Conservation (phyloP, 2,113 vertebrate genomes). For the Nycticebus coucang region DNA sequence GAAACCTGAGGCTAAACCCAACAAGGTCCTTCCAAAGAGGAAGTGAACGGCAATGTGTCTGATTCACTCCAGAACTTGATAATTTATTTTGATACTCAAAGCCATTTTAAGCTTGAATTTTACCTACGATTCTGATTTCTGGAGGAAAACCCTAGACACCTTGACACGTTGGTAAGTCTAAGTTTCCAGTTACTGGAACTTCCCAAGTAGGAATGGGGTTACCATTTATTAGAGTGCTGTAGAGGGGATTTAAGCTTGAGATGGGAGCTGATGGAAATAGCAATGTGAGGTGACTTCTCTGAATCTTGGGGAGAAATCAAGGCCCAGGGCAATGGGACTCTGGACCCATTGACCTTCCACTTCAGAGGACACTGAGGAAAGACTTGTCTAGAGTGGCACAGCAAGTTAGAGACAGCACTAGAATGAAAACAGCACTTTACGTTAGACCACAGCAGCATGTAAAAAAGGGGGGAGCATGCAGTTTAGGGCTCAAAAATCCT, state of each 20-base stretch:
- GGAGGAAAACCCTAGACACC: neutral
- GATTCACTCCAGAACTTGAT: neutral
- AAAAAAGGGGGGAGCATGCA: no score
- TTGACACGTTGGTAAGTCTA: neutral
- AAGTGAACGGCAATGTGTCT: neutral
- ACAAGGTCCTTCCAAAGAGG: neutral
- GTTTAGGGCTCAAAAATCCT: neutral
- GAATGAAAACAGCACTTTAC: neutral
- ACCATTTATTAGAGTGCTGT: neutral
- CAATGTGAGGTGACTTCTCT: neutral
- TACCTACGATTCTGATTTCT: neutral
- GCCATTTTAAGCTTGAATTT: neutral
- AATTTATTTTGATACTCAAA: neutral
- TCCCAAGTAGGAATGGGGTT: constrained; percentile 6
- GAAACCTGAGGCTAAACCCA: neutral
- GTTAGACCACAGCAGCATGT: no score
- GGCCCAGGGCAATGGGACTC: neutral
- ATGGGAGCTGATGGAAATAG: neutral
- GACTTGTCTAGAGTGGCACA: neutral
- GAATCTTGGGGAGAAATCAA: neutral
- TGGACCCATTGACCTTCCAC: neutral
- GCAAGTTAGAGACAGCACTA: neutral
- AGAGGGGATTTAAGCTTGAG: neutral
- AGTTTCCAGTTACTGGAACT: neutral
- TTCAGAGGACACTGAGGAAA: neutral